These are phyloP conservation scores for Brachylomia viminalis DNA, from an alignment of 2,888 invertebrate genomes.

Conservation along the genomic window DNA sequence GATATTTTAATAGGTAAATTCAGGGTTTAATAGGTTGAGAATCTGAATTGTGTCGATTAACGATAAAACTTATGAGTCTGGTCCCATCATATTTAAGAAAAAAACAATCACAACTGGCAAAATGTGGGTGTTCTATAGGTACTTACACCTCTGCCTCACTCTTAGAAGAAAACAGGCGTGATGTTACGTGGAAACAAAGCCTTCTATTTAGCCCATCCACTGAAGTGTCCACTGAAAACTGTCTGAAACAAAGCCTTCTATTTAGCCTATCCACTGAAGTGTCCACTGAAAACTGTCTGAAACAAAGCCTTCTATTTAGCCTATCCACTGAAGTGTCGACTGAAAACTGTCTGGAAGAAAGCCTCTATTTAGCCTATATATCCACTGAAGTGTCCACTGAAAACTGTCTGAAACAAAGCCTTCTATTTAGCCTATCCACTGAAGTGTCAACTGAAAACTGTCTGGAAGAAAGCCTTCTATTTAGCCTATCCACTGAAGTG, in stretches of 20 bases:
- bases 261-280: neutral
- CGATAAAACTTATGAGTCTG: neutral
- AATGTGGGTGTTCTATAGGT: no score
- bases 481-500: neutral
- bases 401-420: neutral
- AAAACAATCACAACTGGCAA: no score
- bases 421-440: no score
- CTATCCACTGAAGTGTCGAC: neutral
- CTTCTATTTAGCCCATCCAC: neutral
- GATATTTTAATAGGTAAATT: conserved; percentile 29
- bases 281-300: neutral
- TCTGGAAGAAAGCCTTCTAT: no score
- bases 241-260: no score
- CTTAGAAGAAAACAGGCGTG: no score
- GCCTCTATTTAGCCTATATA: no score
- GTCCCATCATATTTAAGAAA: neutral
- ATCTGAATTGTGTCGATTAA: neutral
- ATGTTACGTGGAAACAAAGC: neutral
- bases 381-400: neutral
- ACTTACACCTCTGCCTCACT: no score
- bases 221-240: neutral
- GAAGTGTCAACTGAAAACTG: neutral
- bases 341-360: neutral
- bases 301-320: no score
- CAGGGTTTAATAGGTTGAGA: neutral